Evolutionary conservation across 2,113 vertebrate genomes (phyloP).

Genomic region (Hirundichthys speculiger): DNA sequence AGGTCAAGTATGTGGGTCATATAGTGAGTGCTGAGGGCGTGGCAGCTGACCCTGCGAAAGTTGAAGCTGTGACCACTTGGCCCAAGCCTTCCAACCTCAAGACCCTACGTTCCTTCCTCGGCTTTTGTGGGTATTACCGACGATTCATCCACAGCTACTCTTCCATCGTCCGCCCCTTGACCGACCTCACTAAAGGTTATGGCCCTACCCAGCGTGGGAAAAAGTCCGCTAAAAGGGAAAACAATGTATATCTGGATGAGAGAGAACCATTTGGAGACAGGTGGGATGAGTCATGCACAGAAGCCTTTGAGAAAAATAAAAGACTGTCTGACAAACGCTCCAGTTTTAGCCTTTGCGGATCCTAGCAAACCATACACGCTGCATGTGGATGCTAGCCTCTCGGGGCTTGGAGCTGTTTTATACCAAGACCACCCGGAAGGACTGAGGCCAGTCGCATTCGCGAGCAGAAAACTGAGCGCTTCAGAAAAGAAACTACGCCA

Average conservation of each 20-base stretch:
- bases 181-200: background rate
- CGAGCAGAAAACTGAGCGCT: no score
- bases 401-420: background rate
- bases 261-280: background rate
- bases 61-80: background rate
- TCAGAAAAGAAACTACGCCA: no score
- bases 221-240: background rate
- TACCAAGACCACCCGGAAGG: background rate
- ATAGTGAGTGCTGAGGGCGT: background rate
- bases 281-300: slow-evolving; percentile 6
- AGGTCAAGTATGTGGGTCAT: background rate
- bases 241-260: background rate
- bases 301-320: background rate
- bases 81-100: background rate
- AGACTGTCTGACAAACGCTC: background rate
- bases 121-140: background rate
- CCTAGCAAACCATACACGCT: background rate
- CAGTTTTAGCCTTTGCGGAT: slow-evolving; percentile 7
- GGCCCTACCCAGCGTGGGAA: background rate
- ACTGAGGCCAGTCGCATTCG: no score
- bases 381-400: background rate
- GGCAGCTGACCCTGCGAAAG: background rate
- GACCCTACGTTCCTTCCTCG: background rate
- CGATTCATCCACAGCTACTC: background rate
- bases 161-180: background rate